A percentile compares a stretch with the other conserved stretches of the same genome.
Conservation (phyloP, 2,888 invertebrate genomes). For the Pediacus dermestoides region DNA sequence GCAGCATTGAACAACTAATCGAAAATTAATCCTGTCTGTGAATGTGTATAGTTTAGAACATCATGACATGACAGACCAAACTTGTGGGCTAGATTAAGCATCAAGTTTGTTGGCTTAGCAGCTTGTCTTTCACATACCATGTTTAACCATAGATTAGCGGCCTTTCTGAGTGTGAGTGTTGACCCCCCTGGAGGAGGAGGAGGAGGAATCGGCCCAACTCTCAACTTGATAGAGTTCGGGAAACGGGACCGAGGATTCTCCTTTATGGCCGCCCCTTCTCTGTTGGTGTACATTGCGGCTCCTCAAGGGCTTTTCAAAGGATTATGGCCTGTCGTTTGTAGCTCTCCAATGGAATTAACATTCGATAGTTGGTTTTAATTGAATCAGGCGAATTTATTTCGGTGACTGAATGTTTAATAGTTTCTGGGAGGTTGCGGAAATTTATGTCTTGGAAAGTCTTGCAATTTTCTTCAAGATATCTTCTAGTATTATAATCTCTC, state of each 20-base stretch:
- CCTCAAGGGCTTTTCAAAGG: conserved; percentile 6
- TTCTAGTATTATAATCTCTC: too few relatives aligned
- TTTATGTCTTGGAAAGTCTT: too few relatives aligned
- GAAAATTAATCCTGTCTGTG: conserved; percentile 35
- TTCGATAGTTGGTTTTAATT: too few relatives aligned
- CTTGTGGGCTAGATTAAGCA: conserved; percentile 36
- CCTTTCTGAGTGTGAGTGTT: conserved; percentile 24
- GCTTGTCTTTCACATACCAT: conserved; percentile 38
- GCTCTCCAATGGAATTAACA: conserved; percentile 1
- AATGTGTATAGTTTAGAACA: conserved; percentile 32
- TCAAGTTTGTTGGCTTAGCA: conserved; percentile 40
- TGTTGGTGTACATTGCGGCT: too few relatives aligned
- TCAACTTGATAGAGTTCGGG: too few relatives aligned
- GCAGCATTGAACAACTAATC: conserved; percentile 32
- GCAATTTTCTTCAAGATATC: too few relatives aligned
- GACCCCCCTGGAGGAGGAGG: conserved; percentile 16
- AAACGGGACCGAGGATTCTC: too few relatives aligned
- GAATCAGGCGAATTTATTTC: too few relatives aligned
- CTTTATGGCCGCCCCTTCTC: too few relatives aligned
- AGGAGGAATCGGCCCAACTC: too few relatives aligned
- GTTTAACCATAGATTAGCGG: conserved; percentile 38
- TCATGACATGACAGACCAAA: conserved; percentile 31
- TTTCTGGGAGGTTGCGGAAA: too few relatives aligned
- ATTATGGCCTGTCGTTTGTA: background rate
- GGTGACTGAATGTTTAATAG: too few relatives aligned